A percentile compares a stretch with the other conserved stretches of the same genome.
Conservation (phyloP, 1,140 invertebrate species). For the Caenorhabditis tropicalis region DNA sequence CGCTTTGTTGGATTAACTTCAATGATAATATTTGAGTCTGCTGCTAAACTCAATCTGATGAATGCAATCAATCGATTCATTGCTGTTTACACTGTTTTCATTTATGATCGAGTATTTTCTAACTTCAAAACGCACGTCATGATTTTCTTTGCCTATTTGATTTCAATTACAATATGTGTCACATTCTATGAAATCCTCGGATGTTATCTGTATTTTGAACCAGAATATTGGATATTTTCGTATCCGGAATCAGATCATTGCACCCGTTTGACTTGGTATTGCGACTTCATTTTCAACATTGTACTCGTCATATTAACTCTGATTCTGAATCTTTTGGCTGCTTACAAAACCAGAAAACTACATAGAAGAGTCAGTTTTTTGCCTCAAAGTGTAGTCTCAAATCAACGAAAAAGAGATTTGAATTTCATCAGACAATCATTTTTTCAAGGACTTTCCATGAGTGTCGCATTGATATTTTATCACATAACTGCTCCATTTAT, state of each 20-base stretch:
- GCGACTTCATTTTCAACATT: slow-evolving; percentile 1
- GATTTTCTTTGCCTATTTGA: not conserved
- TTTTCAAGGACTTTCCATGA: not conserved
- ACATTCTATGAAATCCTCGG: slow-evolving; percentile 7
- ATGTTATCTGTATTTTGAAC: not conserved
- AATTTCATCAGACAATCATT: slow-evolving; percentile 3
- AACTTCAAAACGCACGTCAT: not conserved
- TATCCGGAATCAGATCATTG: not conserved
- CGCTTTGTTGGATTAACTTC: not conserved
- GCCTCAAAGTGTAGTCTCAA: not conserved
- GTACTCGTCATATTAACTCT: not conserved
- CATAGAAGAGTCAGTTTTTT: not conserved
- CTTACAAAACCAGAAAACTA: not conserved
- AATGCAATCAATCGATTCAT: not conserved
- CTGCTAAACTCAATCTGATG: not conserved
- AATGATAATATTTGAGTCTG: not conserved
- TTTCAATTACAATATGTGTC: not conserved
- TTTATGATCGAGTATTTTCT: not conserved
- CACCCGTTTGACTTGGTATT: not conserved
- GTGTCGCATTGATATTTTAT: not conserved
- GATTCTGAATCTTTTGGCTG: not conserved
- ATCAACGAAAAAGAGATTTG: not conserved
- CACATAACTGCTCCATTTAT: not conserved
- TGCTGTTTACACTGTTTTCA: not conserved
- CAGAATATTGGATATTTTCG: not conserved